Conservation (phyloP, 2,797 vertebrate species). For the Danio kyathit region DNA sequence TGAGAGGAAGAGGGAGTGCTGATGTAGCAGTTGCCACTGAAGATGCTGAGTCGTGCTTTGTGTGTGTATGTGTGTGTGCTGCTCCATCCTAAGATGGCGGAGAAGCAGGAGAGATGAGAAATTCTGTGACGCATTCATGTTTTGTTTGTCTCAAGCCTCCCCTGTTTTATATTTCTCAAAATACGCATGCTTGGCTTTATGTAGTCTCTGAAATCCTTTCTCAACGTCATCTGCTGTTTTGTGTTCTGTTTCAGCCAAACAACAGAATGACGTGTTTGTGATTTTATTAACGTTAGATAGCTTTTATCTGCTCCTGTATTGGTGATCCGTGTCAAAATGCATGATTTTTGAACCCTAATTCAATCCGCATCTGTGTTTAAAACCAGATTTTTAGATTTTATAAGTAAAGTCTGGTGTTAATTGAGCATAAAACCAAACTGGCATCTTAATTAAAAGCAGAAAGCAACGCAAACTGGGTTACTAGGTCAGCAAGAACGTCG, state of each 20-base stretch:
- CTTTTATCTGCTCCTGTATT: neutral
- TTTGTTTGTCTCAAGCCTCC: slow-evolving; percentile 6
- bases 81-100: slow-evolving; percentile 45
- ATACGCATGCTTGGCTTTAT: neutral
- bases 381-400: slow-evolving; percentile 9
- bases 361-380: neutral
- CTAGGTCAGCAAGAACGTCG: slow-evolving; percentile 49
- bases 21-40: slow-evolving; percentile 45
- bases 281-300: neutral
- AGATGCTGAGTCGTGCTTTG: slow-evolving; percentile 49
- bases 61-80: slow-evolving; percentile 18
- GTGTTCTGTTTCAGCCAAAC: neutral
- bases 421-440: slow-evolving; percentile 37
- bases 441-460: slow-evolving; percentile 51
- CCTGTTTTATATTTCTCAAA: slow-evolving; percentile 13
- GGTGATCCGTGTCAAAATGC: neutral
- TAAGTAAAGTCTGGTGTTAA: slow-evolving; percentile 31
- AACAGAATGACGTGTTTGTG: neutral
- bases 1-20: slow-evolving; percentile 46
- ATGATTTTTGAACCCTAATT: neutral
- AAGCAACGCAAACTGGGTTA: slow-evolving; percentile 56
- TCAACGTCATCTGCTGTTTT: neutral
- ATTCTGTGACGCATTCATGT: slow-evolving; percentile 35
- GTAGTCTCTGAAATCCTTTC: slow-evolving; percentile 29
- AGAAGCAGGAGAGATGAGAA: slow-evolving; percentile 44